Evolutionary conservation across 2,888 invertebrate genomes (phyloP).

Genomic region (Itoplectis maculator): DNA sequence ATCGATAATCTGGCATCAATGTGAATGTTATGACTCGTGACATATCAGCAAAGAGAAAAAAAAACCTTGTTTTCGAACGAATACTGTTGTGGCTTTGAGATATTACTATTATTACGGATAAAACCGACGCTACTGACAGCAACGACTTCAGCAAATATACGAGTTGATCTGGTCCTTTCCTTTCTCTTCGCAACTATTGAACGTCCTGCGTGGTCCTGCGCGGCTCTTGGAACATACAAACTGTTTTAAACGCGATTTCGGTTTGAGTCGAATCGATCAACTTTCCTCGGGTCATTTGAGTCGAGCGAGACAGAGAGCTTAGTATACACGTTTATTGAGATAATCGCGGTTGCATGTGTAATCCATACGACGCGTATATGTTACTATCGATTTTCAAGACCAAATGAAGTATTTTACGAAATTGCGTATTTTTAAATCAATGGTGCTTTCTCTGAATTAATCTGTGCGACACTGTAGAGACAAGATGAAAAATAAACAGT

Average conservation of each 20-base stretch:
- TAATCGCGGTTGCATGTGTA: not conserved
- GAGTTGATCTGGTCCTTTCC: conserved; percentile 21
- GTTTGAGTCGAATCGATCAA: not conserved
- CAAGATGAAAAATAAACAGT: conserved; percentile 70
- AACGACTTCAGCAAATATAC: conserved; percentile 34
- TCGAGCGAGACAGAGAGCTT: not conserved
- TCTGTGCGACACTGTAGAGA: conserved; percentile 61
- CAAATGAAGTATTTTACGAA: conserved; percentile 22
- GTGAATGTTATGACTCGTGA: conserved; percentile 65
- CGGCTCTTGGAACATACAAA: not conserved
- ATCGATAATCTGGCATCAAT: conserved; percentile 54
- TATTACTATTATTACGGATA: conserved; percentile 17
- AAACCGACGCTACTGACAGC: not conserved
- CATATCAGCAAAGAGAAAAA: conserved; percentile 66
- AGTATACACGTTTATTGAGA: conserved; percentile 2
- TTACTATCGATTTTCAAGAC: conserved; percentile 35
- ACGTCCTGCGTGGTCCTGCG: conserved; percentile 19
- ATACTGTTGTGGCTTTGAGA: conserved; percentile 24
- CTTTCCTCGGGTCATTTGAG: not conserved
- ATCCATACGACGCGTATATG: not conserved
- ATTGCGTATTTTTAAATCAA: conserved; percentile 45
- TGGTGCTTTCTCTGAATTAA: conserved; percentile 68
- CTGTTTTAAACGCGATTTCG: not conserved
- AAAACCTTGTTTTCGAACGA: conserved; percentile 26
- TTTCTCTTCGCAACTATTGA: conserved; percentile 16